Evolutionary conservation across 2,797 vertebrate genomes (phyloP), one percentile per base, ranked within the genome.

Genomic region (Megaceryle alcyon): DNA sequence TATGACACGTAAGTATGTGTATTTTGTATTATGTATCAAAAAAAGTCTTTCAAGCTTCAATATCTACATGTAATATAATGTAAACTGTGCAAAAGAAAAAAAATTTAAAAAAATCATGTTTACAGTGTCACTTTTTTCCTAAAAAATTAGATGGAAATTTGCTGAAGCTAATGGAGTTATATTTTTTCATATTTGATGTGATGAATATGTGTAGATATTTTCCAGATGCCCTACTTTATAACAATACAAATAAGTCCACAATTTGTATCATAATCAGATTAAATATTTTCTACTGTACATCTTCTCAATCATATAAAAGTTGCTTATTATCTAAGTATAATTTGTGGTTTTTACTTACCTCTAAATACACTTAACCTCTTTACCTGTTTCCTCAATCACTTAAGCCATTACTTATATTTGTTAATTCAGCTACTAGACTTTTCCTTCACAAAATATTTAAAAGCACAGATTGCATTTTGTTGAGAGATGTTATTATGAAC

Each of bases 401-500:
- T 87, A 14, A 33, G 9, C 8, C 44, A 21, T 57, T 89, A 53
- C 9, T 70, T 65, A 73, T 4, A 48, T 7, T 76, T 54, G 6
- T 83, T 94, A 21, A 43, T 69, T 87, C 43, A 72, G 20, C 11
- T 70, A 68, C 17, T 35, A 79, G 35, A 79, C 69, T 73, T 82
- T 29, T 83, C 12, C 29, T 91, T 93, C 44, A 87, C 22, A 46
- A 84, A 87, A 89, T 85, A 87, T 72, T 49, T 77, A 86, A 72
- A 59, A 72, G 46, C 61, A 86, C 35, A 66, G 41, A 80, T 29
- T 61, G 14, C 57, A 31, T 68, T 96, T 94, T 94, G 14, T 80
- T 59, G 77, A 90, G 51, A 59, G 46, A 60, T 92, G 53, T 3
- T 96, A 10, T 69, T 84, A 73, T 88, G 80, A 96, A 66, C 70